These are phyloP conservation scores for Ericerus pela DNA, from an alignment of 1,140 invertebrate genomes.

Conservation along the genomic window DNA sequence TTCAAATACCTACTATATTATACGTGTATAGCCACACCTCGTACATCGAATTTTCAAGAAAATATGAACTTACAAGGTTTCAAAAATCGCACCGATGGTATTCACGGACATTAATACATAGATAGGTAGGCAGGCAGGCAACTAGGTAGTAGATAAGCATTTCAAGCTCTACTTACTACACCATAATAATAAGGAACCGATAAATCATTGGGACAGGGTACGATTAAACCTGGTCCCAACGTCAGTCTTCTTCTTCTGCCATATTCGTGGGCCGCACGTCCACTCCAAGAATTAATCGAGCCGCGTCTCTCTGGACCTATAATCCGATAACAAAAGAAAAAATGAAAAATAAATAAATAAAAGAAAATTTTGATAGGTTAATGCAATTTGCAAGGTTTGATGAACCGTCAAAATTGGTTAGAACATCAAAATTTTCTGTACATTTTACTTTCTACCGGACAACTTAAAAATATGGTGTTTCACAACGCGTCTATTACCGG, in stretches of 20 bases:
- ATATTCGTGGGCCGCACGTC: background rate
- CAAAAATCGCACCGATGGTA: too few species aligned
- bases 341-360: background rate
- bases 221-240: background rate
- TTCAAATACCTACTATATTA: too few species aligned
- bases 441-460: background rate
- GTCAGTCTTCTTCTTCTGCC: background rate
- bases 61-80: background rate
- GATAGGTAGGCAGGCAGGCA: too few species aligned
- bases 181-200: slow-evolving; percentile 8
- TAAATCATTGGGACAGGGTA: background rate
- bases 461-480: background rate
- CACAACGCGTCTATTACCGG: background rate
- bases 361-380: background rate
- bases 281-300: slow-evolving; percentile 23
- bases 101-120: too few species aligned
- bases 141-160: background rate
- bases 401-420: slow-evolving; percentile 11
- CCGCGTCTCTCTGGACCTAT: slow-evolving; percentile 20
- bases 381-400: background rate
- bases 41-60: background rate
- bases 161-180: background rate
- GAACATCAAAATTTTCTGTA: too few species aligned
- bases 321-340: background rate
- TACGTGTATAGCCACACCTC: too few species aligned